Conservation (phyloP, 2,888 invertebrate genomes). For the Chaetoderma sp. region DNA sequence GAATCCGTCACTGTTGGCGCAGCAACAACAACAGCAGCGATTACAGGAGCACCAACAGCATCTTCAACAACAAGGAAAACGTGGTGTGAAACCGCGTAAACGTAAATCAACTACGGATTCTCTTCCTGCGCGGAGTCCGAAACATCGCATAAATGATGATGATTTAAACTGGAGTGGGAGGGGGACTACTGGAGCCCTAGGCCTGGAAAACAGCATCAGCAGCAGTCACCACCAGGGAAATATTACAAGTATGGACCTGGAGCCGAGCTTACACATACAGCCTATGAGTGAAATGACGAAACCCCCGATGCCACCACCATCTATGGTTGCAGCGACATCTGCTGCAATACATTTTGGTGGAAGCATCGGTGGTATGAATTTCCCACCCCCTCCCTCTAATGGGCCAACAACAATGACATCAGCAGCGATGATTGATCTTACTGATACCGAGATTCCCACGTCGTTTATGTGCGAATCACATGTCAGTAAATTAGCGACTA, state of each 20-base stretch:
- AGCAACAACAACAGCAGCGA: too few relatives aligned
- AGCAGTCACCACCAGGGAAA: too few relatives aligned
- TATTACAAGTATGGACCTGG: slow-evolving; percentile 26
- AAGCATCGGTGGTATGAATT: too few relatives aligned
- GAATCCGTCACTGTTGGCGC: too few relatives aligned
- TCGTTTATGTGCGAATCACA: not conserved
- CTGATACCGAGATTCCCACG: not conserved
- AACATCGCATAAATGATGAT: slow-evolving; percentile 58
- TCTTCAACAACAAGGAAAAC: slow-evolving; percentile 11
- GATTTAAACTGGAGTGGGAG: slow-evolving; percentile 16
- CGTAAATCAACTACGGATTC: slow-evolving; percentile 57
- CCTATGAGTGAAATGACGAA: not conserved
- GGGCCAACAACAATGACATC: not conserved
- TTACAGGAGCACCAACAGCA: slow-evolving; percentile 29
- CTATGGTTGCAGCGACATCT: not conserved
- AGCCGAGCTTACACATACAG: not conserved
- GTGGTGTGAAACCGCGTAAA: slow-evolving; percentile 24
- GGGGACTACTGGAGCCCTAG: too few relatives aligned
- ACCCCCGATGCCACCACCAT: not conserved
- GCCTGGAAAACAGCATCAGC: too few relatives aligned
- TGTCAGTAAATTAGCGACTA: slow-evolving; percentile 9
- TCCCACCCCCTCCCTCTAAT: too few relatives aligned
- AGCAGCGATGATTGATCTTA: not conserved
- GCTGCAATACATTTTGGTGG: too few relatives aligned
- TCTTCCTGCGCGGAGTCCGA: slow-evolving; percentile 63